These are phyloP conservation scores for Odontamblyopus rebecca DNA, from an alignment of 2,797 vertebrate species.

Conservation along the genomic window DNA sequence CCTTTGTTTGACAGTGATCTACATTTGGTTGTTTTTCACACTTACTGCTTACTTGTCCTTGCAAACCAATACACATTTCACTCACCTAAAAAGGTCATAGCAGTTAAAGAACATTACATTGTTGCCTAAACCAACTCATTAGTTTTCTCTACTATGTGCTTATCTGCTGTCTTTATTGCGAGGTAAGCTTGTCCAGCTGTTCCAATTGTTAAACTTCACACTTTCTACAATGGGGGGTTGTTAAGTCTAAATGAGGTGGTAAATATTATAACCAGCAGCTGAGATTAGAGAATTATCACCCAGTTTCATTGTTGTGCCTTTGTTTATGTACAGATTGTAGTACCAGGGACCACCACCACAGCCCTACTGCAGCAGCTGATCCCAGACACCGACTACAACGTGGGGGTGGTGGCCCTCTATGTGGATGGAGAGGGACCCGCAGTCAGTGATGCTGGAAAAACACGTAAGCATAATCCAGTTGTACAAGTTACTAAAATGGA, in stretches of 20 bases:
- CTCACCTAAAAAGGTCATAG: constrained; percentile 24
- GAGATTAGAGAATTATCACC: constrained; percentile 13
- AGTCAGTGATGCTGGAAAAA: constrained; percentile 82
- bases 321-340: constrained; percentile 78
- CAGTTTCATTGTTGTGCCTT: background rate
- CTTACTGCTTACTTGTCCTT: background rate
- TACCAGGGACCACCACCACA: constrained; percentile 84
- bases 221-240: constrained; percentile 22
- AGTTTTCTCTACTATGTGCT: constrained; percentile 9
- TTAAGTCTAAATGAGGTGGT: constrained; percentile 28
- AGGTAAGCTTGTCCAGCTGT: constrained; percentile 17
- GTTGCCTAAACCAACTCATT: constrained; percentile 11
- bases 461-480: constrained; percentile 79
- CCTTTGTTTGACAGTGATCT: background rate
- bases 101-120: constrained; percentile 16
- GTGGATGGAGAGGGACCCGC: constrained; percentile 89
- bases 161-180: constrained; percentile 39
- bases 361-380: constrained; percentile 84
- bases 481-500: background rate
- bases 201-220: constrained; percentile 15
- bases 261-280: constrained; percentile 34
- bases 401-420: constrained; percentile 89
- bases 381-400: constrained; percentile 88
- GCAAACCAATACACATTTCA: background rate
- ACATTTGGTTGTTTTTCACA: background rate